A percentile compares a stretch with the other conserved stretches of the same genome.
phyloP scores from a whole-genome alignment of 1,140 invertebrate species.

The Medauroidea extradentata region DNA sequence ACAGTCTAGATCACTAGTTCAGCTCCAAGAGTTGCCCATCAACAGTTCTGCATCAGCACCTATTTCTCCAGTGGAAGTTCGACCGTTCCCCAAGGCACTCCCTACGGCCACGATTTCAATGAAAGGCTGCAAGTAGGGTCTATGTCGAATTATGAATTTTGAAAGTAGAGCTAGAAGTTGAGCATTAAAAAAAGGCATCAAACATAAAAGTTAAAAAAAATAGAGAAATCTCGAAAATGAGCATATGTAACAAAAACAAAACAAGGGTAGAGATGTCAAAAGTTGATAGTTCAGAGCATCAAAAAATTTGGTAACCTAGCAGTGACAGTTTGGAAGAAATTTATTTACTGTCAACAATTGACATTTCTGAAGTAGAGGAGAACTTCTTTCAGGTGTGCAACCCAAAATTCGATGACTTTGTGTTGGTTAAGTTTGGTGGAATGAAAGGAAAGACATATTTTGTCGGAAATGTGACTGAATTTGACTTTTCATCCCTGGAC shows the following conservation, averaged over 20 bases:
- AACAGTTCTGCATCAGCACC: no score
- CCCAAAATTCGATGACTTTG: neutral
- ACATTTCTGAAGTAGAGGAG: neutral
- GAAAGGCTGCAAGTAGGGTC: no score
- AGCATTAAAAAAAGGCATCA: neutral
- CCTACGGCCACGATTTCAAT: no score
- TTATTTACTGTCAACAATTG: neutral
- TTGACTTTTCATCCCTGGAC: no score
- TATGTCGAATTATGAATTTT: no score
- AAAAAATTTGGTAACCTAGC: neutral
- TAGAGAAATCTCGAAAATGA: neutral
- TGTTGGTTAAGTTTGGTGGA: neutral
- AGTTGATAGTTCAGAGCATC: neutral
- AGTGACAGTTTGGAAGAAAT: neutral
- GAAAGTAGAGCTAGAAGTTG: no score
- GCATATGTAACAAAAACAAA: neutral
- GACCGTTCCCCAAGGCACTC: no score
- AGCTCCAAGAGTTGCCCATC: no score
- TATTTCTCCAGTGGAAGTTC: no score
- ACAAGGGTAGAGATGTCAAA: neutral
- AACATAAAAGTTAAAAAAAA: neutral
- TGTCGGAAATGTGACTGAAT: neutral
- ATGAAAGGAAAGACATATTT: neutral
- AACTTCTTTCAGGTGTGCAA: slow-evolving; percentile 2
- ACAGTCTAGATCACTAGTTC: no score